Conservation (phyloP, 2,113 vertebrate genomes). For the Carollia perspicillata region DNA sequence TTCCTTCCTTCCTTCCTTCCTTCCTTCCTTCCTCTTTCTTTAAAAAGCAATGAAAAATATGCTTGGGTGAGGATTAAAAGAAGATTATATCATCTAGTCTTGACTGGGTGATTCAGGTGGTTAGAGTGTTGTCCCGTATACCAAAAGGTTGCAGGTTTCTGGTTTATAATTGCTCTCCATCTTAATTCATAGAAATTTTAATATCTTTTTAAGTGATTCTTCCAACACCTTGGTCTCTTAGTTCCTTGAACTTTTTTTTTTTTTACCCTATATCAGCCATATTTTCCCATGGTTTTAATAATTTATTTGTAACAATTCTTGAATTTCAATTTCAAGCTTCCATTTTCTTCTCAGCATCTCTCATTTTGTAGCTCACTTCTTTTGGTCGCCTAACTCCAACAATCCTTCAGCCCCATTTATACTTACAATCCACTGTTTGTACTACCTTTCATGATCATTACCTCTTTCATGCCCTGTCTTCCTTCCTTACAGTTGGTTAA, state of each 20-base stretch:
- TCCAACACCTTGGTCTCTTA: neutral
- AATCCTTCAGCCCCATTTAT: neutral
- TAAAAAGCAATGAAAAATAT: too few species aligned
- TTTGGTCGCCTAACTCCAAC: neutral
- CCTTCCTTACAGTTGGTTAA: neutral
- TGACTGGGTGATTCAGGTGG: too few species aligned
- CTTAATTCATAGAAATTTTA: slow-evolving; percentile 28
- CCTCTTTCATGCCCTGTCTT: neutral
- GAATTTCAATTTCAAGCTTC: slow-evolving; percentile 15
- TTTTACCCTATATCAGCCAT: neutral
- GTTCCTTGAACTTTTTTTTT: neutral
- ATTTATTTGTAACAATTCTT: neutral
- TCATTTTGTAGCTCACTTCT: neutral
- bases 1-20: too few species aligned
- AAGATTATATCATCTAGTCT: too few species aligned
- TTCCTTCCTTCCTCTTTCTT: too few species aligned
- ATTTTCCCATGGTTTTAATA: neutral
- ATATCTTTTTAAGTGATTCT: slow-evolving; percentile 31
- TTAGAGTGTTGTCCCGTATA: too few species aligned
- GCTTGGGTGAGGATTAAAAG: too few species aligned
- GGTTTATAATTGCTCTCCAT: neutral
- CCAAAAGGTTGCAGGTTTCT: neutral
- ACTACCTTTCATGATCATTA: neutral
- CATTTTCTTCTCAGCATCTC: neutral
- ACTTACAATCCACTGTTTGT: neutral